Conservation (phyloP, 2,113 vertebrate genomes). For the Capra hircus region DNA sequence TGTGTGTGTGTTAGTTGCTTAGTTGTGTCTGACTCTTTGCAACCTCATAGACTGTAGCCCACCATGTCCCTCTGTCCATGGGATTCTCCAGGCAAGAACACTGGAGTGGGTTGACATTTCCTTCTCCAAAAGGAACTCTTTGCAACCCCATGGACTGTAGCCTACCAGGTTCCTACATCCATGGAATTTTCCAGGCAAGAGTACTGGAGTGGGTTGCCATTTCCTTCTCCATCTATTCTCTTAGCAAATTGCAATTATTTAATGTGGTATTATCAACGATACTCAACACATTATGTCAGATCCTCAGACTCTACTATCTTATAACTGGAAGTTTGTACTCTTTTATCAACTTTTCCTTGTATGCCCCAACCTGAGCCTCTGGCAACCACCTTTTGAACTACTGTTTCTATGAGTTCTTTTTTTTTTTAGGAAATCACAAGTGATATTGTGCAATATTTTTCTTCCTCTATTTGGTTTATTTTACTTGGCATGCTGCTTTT, state of each 20-base stretch:
- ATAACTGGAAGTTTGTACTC: not conserved
- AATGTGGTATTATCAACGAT: not conserved
- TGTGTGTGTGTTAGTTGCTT: not conserved
- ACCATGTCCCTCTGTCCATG: not conserved
- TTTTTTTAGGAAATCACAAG: not conserved
- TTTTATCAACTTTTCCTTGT: not conserved
- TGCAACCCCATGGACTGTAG: not conserved
- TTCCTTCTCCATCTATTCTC: not conserved
- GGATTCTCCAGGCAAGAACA: not conserved
- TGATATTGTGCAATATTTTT: not conserved
- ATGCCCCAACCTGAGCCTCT: not conserved
- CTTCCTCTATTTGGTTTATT: not conserved
- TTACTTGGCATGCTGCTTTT: not conserved
- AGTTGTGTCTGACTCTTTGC: not conserved
- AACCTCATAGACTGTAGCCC: not conserved
- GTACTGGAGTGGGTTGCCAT: not conserved
- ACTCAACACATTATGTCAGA: not conserved
- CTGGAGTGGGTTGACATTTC: not conserved
- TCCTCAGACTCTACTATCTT: not conserved
- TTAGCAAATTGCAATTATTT: not conserved
- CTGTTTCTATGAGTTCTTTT: not conserved
- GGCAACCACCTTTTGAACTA: not conserved
- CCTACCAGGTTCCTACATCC: not conserved
- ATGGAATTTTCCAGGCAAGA: not conserved
- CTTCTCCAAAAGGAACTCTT: not conserved